Evolutionary conservation across 2,113 vertebrate genomes (phyloP).

Genomic region (Sinocyclocheilus rhinocerous): DNA sequence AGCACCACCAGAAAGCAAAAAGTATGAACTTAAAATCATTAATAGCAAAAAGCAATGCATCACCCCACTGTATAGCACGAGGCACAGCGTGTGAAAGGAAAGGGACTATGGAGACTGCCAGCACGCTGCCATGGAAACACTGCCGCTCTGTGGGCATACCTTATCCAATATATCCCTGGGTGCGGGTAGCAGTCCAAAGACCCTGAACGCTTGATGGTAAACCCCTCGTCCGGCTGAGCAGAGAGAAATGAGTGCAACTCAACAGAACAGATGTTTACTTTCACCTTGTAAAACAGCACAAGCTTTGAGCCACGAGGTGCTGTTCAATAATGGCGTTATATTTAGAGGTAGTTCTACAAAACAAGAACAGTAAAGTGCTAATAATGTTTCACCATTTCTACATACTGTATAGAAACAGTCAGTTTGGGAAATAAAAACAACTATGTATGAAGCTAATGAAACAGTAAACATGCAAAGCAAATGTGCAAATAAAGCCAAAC

Average conservation of each 20-base stretch:
- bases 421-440: neutral
- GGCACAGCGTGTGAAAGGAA: neutral
- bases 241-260: slow-evolving; percentile 87
- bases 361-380: neutral
- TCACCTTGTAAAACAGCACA: slow-evolving; percentile 20
- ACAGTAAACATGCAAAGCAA: neutral
- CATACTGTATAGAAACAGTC: neutral
- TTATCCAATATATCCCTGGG: slow-evolving; percentile 99
- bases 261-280: slow-evolving; percentile 76
- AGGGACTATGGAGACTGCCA: slow-evolving; percentile 87
- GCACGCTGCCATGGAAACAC: slow-evolving; percentile 93
- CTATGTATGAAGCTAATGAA: neutral
- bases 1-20: slow-evolving; percentile 11
- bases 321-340: neutral
- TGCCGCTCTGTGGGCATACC: slow-evolving; percentile 86
- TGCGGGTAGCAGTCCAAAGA: slow-evolving; percentile 99
- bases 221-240: slow-evolving; percentile 98
- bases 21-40: neutral
- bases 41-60: slow-evolving; percentile 20
- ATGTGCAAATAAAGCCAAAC: neutral
- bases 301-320: slow-evolving; percentile 5
- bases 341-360: neutral
- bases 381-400: neutral
- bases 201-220: slow-evolving; percentile 99
- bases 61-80: neutral